A percentile compares a stretch with the other conserved stretches of the same genome.
Evolutionary conservation across 2,888 invertebrate species (phyloP).

Genomic region (Acrobasis suavella): DNA sequence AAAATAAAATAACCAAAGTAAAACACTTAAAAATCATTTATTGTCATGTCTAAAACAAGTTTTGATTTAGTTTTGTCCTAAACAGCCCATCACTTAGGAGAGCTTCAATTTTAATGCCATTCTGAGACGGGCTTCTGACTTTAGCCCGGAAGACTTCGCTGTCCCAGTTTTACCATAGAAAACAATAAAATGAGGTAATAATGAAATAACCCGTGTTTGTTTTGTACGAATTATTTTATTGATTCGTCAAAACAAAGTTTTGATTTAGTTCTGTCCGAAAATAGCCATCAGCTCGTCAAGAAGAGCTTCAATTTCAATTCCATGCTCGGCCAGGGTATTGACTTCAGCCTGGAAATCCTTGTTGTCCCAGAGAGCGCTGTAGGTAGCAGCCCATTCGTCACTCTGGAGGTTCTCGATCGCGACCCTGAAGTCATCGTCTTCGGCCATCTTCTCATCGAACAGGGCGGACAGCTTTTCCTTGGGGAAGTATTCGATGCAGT

Average conservation of each 20-base stretch:
- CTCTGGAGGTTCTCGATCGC: slow-evolving; percentile 59
- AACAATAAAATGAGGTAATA: too few species aligned
- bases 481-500: slow-evolving; percentile 51
- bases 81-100: slow-evolving; percentile 53
- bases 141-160: slow-evolving; percentile 56
- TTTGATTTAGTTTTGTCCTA: slow-evolving; percentile 51
- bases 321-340: slow-evolving; percentile 48
- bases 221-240: neutral
- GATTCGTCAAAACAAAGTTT: neutral
- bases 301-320: slow-evolving; percentile 48
- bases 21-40: neutral
- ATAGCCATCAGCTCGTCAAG: slow-evolving; percentile 52
- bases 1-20: too few species aligned
- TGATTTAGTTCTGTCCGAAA: slow-evolving; percentile 55
- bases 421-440: slow-evolving; percentile 55
- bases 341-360: slow-evolving; percentile 56
- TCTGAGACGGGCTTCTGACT: slow-evolving; percentile 44
- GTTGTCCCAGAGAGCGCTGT: slow-evolving; percentile 53
- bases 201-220: neutral
- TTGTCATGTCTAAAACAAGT: neutral
- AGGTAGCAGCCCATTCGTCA: slow-evolving; percentile 56
- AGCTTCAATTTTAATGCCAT: slow-evolving; percentile 53
- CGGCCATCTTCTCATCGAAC: slow-evolving; percentile 57
- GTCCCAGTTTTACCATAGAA: slow-evolving; percentile 49
- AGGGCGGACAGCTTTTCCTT: slow-evolving; percentile 57